A percentile compares a stretch with the other conserved stretches of the same genome.
Conservation (phyloP, 2,888 invertebrate genomes). For the Synergus umbraculus region DNA sequence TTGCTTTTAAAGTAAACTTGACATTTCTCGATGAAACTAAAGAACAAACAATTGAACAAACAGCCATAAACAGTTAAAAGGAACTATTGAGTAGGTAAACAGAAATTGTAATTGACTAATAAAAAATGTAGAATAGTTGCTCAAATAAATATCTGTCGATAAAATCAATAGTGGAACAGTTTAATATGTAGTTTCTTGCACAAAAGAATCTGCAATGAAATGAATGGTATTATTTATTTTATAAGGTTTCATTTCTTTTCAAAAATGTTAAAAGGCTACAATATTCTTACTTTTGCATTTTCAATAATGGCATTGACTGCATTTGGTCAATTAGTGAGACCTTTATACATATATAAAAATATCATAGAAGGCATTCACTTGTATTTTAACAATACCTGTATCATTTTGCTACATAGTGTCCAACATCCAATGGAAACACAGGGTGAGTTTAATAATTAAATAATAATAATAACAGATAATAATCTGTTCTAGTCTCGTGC, state of each 20-base stretch:
- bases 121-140: neutral
- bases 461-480: neutral
- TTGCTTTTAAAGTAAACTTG: neutral
- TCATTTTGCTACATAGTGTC: slow-evolving; percentile 69
- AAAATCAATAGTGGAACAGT: slow-evolving; percentile 15
- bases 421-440: slow-evolving; percentile 59
- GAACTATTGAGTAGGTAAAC: neutral
- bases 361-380: slow-evolving; percentile 68
- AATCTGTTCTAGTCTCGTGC: neutral
- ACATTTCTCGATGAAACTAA: neutral
- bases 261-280: neutral
- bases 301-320: neutral
- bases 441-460: slow-evolving; percentile 58
- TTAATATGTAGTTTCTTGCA: neutral
- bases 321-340: slow-evolving; percentile 59
- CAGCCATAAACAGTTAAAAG: neutral
- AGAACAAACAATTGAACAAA: neutral
- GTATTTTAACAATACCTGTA: slow-evolving; percentile 73
- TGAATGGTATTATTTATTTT: neutral
- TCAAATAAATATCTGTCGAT: slow-evolving; percentile 20
- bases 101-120: neutral
- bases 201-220: neutral
- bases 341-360: slow-evolving; percentile 62
- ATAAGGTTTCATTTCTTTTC: no score
- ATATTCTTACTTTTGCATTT: neutral